A percentile compares a stretch with the other conserved stretches of the same genome.
Conservation (phyloP, 2,113 vertebrate genomes). For the Trogon surrucura region DNA sequence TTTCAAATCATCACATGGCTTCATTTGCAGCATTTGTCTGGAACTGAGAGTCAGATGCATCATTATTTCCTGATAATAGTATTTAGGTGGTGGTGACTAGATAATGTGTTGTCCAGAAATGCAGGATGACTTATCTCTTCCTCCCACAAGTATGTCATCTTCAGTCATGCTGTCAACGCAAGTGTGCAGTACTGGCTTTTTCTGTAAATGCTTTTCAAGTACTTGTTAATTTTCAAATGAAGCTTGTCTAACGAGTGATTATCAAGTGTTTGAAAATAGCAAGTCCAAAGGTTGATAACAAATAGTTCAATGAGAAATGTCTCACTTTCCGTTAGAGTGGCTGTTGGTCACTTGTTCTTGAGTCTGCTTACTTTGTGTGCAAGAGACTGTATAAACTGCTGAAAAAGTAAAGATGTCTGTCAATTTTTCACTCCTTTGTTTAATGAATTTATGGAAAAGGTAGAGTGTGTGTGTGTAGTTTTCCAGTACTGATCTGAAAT, state of each 20-base stretch:
- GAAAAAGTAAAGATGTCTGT: background rate
- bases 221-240: background rate
- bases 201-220: background rate
- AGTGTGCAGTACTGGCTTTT: background rate
- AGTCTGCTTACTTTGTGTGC: slow-evolving; percentile 14
- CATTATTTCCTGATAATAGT: background rate
- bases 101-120: background rate
- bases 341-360: slow-evolving; percentile 26
- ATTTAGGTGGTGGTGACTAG: background rate
- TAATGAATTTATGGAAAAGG: slow-evolving; percentile 38
- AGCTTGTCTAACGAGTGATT: background rate
- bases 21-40: background rate
- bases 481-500: slow-evolving; percentile 58
- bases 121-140: background rate
- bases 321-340: background rate
- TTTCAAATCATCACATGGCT: background rate
- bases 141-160: background rate
- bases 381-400: slow-evolving; percentile 39
- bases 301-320: background rate
- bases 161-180: background rate
- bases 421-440: slow-evolving; percentile 27
- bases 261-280: background rate
- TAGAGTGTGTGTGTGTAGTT: background rate
- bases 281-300: background rate
- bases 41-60: background rate